A percentile compares a stretch with the other conserved stretches of the same genome.
Conservation (phyloP, 2,888 invertebrate genomes). For the Brenthis ino region DNA sequence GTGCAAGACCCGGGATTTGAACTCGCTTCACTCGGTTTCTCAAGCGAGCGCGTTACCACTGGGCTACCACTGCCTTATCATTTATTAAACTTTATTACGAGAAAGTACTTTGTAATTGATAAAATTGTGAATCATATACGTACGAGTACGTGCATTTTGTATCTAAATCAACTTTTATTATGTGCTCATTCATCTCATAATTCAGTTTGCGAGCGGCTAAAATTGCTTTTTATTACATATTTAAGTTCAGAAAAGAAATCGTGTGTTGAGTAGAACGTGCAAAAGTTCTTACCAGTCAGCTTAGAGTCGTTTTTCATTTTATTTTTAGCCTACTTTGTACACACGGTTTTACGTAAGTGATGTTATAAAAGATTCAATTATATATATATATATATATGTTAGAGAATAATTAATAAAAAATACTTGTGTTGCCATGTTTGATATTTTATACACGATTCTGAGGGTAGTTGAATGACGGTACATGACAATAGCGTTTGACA, state of each 20-base stretch:
- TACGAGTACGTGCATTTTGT: slow-evolving; percentile 53
- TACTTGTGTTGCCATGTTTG: too few relatives aligned
- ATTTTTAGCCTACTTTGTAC: not conserved
- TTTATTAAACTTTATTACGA: slow-evolving; percentile 11
- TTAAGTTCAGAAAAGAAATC: slow-evolving; percentile 39
- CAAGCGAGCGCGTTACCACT: too few relatives aligned
- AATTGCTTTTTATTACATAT: slow-evolving; percentile 54
- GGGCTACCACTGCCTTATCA: not conserved
- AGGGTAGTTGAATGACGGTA: too few relatives aligned
- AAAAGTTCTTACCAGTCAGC: not conserved
- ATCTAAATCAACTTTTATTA: slow-evolving; percentile 71
- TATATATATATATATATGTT: too few relatives aligned
- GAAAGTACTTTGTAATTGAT: slow-evolving; percentile 52
- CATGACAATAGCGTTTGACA: too few relatives aligned
- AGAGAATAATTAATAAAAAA: too few relatives aligned
- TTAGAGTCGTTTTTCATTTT: not conserved
- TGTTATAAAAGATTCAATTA: too few relatives aligned
- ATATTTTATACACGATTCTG: too few relatives aligned
- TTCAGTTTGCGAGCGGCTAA: slow-evolving; percentile 61
- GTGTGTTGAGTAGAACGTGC: not conserved
- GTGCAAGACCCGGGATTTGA: too few relatives aligned
- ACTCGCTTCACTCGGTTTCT: too few relatives aligned
- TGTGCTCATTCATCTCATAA: slow-evolving; percentile 75
- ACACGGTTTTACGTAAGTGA: too few relatives aligned
- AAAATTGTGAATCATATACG: slow-evolving; percentile 51